Evolutionary conservation across 2,888 invertebrate species (phyloP).

Genomic region (Platynereis dumerilii): DNA sequence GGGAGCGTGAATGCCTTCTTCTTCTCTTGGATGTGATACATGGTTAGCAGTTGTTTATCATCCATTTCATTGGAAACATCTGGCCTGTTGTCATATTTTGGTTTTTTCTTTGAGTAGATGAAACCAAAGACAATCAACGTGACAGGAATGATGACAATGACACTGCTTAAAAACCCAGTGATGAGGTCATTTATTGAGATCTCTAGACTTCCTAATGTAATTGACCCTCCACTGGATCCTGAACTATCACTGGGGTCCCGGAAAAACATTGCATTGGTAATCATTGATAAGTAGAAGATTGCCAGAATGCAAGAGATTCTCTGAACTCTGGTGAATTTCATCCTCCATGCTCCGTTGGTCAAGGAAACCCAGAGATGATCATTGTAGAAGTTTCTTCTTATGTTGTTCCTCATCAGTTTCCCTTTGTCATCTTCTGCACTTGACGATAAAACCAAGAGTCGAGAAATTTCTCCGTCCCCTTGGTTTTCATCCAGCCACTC

Average conservation of each 20-base stretch:
- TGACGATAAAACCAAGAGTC: not conserved
- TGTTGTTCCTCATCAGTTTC: conserved; percentile 1
- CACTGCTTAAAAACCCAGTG: not conserved
- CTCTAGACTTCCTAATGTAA: not conserved
- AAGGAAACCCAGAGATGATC: conserved; percentile 4
- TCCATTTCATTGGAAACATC: no score
- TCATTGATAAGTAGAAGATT: conserved; percentile 47
- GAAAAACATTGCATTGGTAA: conserved; percentile 30
- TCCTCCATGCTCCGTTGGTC: conserved; percentile 30
- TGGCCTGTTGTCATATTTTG: no score
- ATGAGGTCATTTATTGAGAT: not conserved
- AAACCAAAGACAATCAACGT: no score
- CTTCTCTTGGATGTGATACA: no score
- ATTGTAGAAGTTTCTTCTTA: not conserved
- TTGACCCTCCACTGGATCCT: not conserved
- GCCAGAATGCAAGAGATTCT: conserved; percentile 45
- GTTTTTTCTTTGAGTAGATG: no score
- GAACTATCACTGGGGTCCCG: not conserved
- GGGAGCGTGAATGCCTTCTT: no score
- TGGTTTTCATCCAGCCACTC: conserved; percentile 1
- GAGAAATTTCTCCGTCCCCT: not conserved
- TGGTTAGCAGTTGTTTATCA: no score
- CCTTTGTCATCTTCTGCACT: not conserved
- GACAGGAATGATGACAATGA: not conserved
- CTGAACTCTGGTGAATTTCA: conserved; percentile 61